These are phyloP conservation scores for Brachionichthys hirsutus DNA, from an alignment of 2,113 vertebrate genomes.

Conservation along the genomic window DNA sequence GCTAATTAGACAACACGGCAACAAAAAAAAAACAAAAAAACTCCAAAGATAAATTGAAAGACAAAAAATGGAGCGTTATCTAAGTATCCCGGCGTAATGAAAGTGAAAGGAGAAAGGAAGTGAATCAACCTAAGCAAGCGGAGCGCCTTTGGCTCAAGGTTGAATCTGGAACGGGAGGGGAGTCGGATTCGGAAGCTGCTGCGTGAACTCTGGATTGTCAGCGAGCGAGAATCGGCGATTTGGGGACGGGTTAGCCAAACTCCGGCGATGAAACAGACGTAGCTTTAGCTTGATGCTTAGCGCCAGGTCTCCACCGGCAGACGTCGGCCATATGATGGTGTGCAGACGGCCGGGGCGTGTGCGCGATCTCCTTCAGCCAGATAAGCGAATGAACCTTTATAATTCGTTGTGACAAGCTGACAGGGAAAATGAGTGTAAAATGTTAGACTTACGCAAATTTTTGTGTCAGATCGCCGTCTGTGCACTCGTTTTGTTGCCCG, in stretches of 20 bases:
- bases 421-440: conserved; percentile 98
- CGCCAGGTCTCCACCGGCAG: conserved; percentile 74
- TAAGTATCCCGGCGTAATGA: conserved; percentile 58
- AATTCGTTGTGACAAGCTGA: conserved; percentile 99
- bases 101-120: conserved; percentile 58
- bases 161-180: not conserved
- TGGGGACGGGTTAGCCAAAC: not conserved
- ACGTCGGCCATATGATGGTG: conserved; percentile 85
- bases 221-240: no score
- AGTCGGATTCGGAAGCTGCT: not conserved
- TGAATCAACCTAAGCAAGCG: conserved; percentile 1
- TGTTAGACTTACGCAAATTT: conserved; percentile 96
- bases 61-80: conserved; percentile 72
- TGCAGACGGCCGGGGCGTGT: conserved; percentile 88
- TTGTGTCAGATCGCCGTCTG: conserved; percentile 97
- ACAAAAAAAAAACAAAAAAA: conserved; percentile 75
- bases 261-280: not conserved
- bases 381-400: conserved; percentile 98
- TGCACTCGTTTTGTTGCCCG: conserved; percentile 86
- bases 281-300: conserved; percentile 34
- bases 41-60: conserved; percentile 76
- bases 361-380: conserved; percentile 86
- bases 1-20: conserved; percentile 78
- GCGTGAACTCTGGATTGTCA: not conserved
- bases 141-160: not conserved